Evolutionary conservation across 2,797 vertebrate species (phyloP).

Genomic region (Pseudotriccus pelzelni): DNA sequence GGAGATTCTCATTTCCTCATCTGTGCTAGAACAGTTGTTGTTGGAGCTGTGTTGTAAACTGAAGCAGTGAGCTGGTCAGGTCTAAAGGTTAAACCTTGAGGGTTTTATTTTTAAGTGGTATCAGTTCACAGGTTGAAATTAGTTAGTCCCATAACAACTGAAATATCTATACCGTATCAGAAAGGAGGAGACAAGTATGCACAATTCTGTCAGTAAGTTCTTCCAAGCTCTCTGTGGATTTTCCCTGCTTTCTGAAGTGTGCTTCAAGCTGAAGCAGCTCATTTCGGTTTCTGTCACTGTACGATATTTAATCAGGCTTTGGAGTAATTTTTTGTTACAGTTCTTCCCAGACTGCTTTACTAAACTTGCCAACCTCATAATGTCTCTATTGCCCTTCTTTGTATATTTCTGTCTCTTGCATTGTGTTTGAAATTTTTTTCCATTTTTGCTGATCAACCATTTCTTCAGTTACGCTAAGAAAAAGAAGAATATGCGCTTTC

Average conservation of each 20-base stretch:
- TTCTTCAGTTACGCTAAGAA: neutral
- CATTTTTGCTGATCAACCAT: neutral
- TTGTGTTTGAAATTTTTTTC: neutral
- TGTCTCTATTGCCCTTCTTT: neutral
- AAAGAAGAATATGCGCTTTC: neutral
- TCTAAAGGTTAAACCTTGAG: neutral
- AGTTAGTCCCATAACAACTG: neutral
- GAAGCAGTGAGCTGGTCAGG: neutral
- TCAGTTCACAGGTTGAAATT: neutral
- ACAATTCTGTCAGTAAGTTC: neutral
- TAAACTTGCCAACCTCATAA: neutral
- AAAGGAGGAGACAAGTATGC: neutral
- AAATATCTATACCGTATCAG: neutral
- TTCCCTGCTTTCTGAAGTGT: neutral
- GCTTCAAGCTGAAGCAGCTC: neutral
- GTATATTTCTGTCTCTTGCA: neutral
- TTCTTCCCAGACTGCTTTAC: neutral
- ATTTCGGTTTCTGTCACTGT: neutral
- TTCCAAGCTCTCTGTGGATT: neutral
- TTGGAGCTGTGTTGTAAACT: neutral
- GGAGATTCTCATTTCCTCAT: neutral
- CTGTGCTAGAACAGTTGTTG: neutral
- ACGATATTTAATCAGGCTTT: neutral
- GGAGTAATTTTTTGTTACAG: neutral
- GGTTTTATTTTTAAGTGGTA: slow-evolving; percentile 8